phyloP scores from a whole-genome alignment of 1,140 invertebrate genomes.

The Calosoma granatense region DNA sequence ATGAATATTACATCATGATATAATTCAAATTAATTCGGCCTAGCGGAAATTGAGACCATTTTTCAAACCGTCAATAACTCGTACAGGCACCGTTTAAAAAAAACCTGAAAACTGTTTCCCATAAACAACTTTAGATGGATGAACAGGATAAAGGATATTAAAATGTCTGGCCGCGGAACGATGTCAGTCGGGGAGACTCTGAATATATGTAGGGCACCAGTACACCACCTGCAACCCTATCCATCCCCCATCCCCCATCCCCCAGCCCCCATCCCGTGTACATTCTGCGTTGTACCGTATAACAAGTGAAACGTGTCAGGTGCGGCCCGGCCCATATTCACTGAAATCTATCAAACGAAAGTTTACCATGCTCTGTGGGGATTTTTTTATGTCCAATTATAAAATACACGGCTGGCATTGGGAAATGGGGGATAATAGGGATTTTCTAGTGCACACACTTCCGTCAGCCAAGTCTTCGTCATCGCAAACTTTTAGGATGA shows the following conservation, averaged over 20 bases:
- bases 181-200: not conserved
- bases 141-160: not conserved
- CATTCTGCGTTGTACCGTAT: no score
- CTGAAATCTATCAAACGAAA: slow-evolving; percentile 6
- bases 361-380: not conserved
- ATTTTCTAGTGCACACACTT: not conserved
- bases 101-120: not conserved
- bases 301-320: no score
- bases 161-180: not conserved
- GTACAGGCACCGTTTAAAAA: no score
- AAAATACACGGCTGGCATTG: not conserved
- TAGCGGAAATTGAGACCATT: no score
- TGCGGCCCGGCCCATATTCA: not conserved
- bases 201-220: not conserved
- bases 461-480: not conserved
- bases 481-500: not conserved
- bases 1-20: no score
- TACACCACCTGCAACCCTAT: no score
- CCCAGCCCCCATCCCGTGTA: no score
- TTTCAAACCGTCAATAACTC: no score
- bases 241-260: no score
- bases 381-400: slow-evolving; percentile 7
- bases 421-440: not conserved
- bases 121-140: not conserved
- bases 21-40: no score